phyloP scores from a whole-genome alignment of 2,888 invertebrate species.

The Mylabris sibirica region DNA sequence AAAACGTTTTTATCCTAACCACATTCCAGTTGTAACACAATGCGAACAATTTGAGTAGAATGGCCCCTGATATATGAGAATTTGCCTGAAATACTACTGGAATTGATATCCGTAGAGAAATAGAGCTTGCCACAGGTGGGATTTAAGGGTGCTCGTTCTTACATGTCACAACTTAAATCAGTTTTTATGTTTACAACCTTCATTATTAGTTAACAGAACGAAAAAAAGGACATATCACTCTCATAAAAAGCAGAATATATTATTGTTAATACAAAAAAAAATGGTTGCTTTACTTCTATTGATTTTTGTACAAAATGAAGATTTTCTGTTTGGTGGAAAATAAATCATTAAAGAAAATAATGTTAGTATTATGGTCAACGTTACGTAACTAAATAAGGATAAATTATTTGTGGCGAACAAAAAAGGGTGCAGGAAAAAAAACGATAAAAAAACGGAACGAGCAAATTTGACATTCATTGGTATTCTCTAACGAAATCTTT shows the following conservation, averaged over 20 bases:
- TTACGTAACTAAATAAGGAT: slow-evolving; percentile 24
- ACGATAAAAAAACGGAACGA: slow-evolving; percentile 22
- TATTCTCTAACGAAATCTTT: not conserved
- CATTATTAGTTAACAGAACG: slow-evolving; percentile 26
- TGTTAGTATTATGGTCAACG: slow-evolving; percentile 22
- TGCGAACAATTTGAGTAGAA: slow-evolving; percentile 39
- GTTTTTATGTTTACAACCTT: slow-evolving; percentile 37
- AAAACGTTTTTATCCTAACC: slow-evolving; percentile 36
- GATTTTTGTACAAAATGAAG: not conserved
- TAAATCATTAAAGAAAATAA: slow-evolving; percentile 6
- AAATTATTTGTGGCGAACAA: slow-evolving; percentile 18
- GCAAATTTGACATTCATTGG: slow-evolving; percentile 2
- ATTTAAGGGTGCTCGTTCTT: slow-evolving; percentile 38
- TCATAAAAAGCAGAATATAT: not conserved
- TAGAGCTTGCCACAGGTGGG: slow-evolving; percentile 41
- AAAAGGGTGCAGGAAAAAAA: slow-evolving; percentile 20
- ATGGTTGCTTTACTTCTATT: not conserved
- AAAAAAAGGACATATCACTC: not conserved
- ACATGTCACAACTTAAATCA: slow-evolving; percentile 36
- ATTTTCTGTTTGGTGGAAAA: slow-evolving; percentile 1
- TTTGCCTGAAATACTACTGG: slow-evolving; percentile 37
- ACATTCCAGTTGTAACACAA: slow-evolving; percentile 36
- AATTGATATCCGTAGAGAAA: slow-evolving; percentile 42
- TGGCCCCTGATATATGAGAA: slow-evolving; percentile 42
- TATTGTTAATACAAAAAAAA: not conserved